Base-by-base conservation (phyloP, 2,888 invertebrate species). In the Clivina fossor region DNA sequence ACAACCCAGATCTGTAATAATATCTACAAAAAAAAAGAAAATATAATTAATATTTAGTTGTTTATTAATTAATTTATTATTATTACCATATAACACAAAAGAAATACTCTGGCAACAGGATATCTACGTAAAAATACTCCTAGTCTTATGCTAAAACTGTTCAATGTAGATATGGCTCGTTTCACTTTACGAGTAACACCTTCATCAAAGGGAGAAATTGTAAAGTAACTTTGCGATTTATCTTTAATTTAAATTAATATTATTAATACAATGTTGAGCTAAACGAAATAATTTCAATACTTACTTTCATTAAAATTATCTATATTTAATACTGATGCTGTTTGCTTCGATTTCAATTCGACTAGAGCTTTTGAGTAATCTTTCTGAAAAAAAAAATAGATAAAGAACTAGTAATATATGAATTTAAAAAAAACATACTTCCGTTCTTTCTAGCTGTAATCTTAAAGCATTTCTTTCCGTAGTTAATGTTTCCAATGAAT, bases 391-490 rank as follows among this genome's bases (percentile, higher is more conserved):
- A 40, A 51, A 62, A 60, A 71, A 71, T 63, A 8, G 64, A 66
- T 50, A 56, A 57, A 18, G 16, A 24, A 51, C 22, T 33, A 37
- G 33, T 22, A 50, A 22, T 30, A n/a, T n/a, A n/a, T n/a, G n/a
- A n/a, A n/a, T n/a, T 55, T 32, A 48, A 50, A 47, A 41, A 37
- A 43, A 37, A n/a, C 69, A 67, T 67, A 88, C 89, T 78, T 88
- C 85, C 48, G 84, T 71, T 68, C 90, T 86, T 69, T 94, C 93
- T 64, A 93, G 72, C 68, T 93, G 93, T 64, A 94, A 78, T 62
- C 81, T 80, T 46, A 94, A 75, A 15, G 92, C 90, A 76, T 93
- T 93, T 68, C 90, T 85, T 66, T 94, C 93, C 0, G 89, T 87
- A 50, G 90, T 82, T 33, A 91, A 76, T 15, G 83, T 78, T 69